Evolutionary conservation across 2,113 vertebrate genomes (phyloP).

Genomic region (Podiceps cristatus): DNA sequence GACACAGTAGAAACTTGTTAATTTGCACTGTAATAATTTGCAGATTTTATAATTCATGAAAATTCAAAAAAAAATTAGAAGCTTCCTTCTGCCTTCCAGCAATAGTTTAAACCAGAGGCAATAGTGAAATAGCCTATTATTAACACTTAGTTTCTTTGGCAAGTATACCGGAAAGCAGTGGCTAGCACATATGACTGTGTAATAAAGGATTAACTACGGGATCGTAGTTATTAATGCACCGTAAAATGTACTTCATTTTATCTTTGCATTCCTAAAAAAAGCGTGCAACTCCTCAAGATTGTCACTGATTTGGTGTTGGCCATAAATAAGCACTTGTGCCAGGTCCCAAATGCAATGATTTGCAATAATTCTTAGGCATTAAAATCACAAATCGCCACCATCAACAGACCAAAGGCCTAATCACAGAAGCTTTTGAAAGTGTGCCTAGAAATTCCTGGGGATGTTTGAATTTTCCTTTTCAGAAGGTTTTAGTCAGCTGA

Average conservation of each 20-base stretch:
- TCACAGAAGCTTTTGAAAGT: not conserved
- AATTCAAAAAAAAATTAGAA: not conserved
- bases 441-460: not conserved
- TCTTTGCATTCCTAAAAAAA: not conserved
- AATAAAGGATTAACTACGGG: not conserved
- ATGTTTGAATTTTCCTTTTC: not conserved
- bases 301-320: not conserved
- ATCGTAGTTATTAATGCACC: not conserved
- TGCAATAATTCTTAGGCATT: not conserved
- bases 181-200: not conserved
- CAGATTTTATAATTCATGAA: constrained; percentile 43
- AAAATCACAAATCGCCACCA: not conserved
- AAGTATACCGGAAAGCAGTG: not conserved
- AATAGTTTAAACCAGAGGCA: not conserved
- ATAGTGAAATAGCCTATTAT: not conserved
- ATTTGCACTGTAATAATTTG: constrained; percentile 40
- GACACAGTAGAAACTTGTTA: constrained; percentile 45
- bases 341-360: not conserved
- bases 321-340: not conserved
- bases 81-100: not conserved
- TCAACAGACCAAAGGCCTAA: not conserved
- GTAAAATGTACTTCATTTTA: not conserved
- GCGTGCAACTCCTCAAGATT: not conserved
- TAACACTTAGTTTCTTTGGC: not conserved
- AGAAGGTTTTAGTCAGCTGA: not conserved